These are phyloP conservation scores for Eubucco bourcierii DNA, from an alignment of 2,113 vertebrate species.

Conservation along the genomic window DNA sequence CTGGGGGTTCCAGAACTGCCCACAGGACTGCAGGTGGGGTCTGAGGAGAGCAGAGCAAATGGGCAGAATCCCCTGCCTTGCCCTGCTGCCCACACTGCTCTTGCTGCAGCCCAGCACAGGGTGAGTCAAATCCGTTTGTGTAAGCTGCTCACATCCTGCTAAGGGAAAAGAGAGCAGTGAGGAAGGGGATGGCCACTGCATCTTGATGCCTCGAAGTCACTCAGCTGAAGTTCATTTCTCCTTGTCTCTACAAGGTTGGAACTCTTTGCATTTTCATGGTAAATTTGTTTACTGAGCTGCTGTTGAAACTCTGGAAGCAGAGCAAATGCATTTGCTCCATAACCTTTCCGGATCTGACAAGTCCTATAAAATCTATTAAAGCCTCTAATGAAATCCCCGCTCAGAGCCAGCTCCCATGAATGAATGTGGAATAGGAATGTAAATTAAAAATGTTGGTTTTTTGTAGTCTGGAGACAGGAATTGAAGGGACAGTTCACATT, in stretches of 20 bases:
- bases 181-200: not conserved
- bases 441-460: constrained; percentile 78
- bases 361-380: constrained; percentile 78
- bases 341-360: constrained; percentile 75
- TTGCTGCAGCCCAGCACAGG: too few relatives aligned
- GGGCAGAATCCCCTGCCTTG: too few relatives aligned
- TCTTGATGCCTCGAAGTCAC: constrained; percentile 7
- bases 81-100: too few relatives aligned
- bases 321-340: constrained; percentile 77
- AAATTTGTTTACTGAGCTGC: constrained; percentile 68
- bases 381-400: constrained; percentile 77
- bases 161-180: too few relatives aligned
- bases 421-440: constrained; percentile 73
- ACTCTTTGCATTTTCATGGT: constrained; percentile 64
- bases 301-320: constrained; percentile 75
- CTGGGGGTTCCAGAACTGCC: too few relatives aligned
- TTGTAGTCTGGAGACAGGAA: constrained; percentile 55
- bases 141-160: too few relatives aligned
- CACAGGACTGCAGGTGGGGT: too few relatives aligned
- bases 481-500: constrained; percentile 57
- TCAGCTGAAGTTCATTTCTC: constrained; percentile 48
- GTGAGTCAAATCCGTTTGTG: too few relatives aligned
- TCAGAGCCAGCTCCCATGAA: constrained; percentile 68
- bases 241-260: constrained; percentile 39
- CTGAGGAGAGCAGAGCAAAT: too few relatives aligned